Base-by-base conservation (phyloP, 1,140 invertebrate species). In the Metaphire vulgaris region DNA sequence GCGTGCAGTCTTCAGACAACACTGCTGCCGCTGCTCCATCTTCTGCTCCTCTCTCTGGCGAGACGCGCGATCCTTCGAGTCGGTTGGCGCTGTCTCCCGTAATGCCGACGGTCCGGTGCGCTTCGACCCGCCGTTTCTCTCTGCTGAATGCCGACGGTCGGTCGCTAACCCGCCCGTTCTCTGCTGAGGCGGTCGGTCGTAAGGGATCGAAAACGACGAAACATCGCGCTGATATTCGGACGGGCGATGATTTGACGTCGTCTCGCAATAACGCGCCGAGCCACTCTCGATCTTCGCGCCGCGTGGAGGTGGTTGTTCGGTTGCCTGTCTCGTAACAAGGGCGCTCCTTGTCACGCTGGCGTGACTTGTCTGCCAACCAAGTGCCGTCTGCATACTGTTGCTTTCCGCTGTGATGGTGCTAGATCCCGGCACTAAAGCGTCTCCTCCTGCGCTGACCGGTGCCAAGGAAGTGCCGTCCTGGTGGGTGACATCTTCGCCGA, bases 401-500 rank as follows among this genome's bases (percentile, higher is more conserved):
- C 73, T 75, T 29, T 78, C 29, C 31, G 77, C 75, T 28, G 77
- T 78, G 21, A 78, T 75, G 64, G 28, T 56, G 31, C 77, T 74
- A 14, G 28, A 30, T 28, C 56, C 28, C 16, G 30, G 28, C 26
- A 21, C 29, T 28, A 16, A 26, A 14, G 64, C n/a, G n/a, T n/a
- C n/a, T n/a, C n/a, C n/a, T n/a, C n/a, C n/a, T n/a, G n/a, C n/a
- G n/a, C n/a, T n/a, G n/a, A n/a, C n/a, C 26, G 74, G 28, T 1
- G 14, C 29, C n/a, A 34, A 1, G 6, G 74, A 33, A 15, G n/a
- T 69, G n/a, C n/a, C n/a, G 41, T 56, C 41, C 6, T 21, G 41
- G 41, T 12, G 41, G 21, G 6, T 56, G 6, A 16, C 21, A 29
- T 75, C 21, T 26, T 85, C 82, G 71, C 81, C 83, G n/a, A 86